These are phyloP conservation scores for Saccopteryx leptura DNA, from an alignment of 2,113 vertebrate species.

Conservation along the genomic window DNA sequence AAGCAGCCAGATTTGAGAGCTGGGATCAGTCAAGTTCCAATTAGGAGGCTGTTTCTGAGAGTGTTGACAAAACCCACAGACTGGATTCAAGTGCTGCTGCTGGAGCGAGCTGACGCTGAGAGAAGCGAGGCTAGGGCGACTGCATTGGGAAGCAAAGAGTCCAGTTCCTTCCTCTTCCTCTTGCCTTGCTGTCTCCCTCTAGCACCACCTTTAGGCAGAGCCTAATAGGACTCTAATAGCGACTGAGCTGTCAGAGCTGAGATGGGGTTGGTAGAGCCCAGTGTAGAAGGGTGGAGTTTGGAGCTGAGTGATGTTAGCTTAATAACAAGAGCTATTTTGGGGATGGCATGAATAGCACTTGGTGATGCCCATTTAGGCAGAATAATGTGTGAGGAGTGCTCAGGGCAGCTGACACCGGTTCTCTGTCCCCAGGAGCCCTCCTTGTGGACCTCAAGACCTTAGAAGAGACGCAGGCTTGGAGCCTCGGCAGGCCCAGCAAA, in stretches of 20 bases:
- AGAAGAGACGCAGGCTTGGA: background rate
- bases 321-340: background rate
- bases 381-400: background rate
- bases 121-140: background rate
- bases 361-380: background rate
- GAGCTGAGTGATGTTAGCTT: background rate
- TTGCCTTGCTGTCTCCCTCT: background rate
- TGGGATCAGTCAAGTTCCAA: background rate
- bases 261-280: background rate
- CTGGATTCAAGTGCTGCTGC: background rate
- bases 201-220: background rate
- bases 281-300: background rate
- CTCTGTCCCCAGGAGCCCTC: constrained; percentile 48
- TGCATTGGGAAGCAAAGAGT: background rate
- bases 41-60: background rate
- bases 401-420: background rate
- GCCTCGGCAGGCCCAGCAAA: constrained; percentile 62
- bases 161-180: background rate
- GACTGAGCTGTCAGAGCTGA: background rate
- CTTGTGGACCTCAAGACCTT: constrained; percentile 36
- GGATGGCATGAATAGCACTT: background rate
- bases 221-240: background rate
- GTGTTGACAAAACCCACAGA: background rate
- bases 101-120: background rate
- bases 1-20: background rate